Conservation (phyloP, 2,797 vertebrate species). For the Perodicticus potto region DNA sequence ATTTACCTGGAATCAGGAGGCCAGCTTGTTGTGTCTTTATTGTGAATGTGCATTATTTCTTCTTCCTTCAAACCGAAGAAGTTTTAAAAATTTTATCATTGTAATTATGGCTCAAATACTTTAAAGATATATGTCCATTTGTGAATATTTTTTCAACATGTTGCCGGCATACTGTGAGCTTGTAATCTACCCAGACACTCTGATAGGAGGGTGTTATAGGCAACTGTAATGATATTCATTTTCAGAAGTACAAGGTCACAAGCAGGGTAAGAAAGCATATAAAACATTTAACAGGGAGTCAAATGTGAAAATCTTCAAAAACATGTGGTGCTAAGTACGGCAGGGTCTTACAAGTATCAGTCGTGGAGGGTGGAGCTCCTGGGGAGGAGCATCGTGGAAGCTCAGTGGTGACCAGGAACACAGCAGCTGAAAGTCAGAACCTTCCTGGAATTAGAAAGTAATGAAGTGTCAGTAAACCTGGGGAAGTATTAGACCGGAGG, state of each 20-base stretch:
- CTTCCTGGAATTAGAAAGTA: neutral
- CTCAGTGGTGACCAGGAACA: neutral
- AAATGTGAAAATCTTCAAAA: neutral
- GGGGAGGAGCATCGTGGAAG: neutral
- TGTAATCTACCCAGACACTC: neutral
- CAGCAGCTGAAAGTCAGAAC: neutral
- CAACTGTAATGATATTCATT: neutral
- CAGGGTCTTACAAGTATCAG: neutral
- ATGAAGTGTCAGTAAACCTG: neutral
- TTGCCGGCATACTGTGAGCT: neutral
- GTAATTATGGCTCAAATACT: neutral
- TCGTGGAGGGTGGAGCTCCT: neutral
- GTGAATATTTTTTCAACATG: neutral
- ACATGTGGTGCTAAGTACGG: neutral
- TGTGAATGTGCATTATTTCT: neutral
- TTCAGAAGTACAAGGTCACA: neutral
- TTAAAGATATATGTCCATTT: neutral
- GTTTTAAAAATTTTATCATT: neutral
- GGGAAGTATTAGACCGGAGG: neutral
- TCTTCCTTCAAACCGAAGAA: neutral
- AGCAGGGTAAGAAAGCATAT: neutral
- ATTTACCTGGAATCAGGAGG: neutral
- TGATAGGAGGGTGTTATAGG: neutral
- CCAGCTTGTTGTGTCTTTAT: neutral
- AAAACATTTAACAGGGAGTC: neutral